Evolutionary conservation across 2,113 vertebrate species (phyloP), one percentile per base, ranked within the genome.

Genomic region (Dascyllus trimaculatus): DNA sequence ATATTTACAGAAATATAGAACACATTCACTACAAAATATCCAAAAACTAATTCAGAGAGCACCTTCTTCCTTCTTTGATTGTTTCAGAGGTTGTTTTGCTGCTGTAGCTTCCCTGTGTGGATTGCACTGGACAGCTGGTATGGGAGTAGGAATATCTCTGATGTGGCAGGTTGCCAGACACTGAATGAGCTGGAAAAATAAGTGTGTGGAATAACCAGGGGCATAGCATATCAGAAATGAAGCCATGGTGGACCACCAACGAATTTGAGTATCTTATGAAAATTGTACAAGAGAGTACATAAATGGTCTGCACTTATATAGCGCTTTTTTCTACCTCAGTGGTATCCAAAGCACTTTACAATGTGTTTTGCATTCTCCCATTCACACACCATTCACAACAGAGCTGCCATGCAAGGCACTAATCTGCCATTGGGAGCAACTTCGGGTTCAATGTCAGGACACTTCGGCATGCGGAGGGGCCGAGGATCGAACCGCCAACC

Each of bases 61-160:
- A 10, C 40, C 14, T 43, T 18, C 26, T 14, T 65, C 11, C 26
- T 14, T 65, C 11, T 59, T n/a, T 19, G 21, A 48, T 46, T 22
- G 25, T 52, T 53, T 61, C 11, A 51, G 63, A 24, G 22, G 51
- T 21, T 35, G 61, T 59, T 58, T 18, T 59, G 52, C 58, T 75
- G 58, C 64, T 73, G 24, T 51, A 2, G 9, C 54, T 62, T 21
- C 22, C 32, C 35, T 51, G 49, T 38, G 77, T 75, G 64, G 46
- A 40, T 63, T 67, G 21, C 25, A 65, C n/a, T 25, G 43, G 32
- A 71, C 84, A 82, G 71, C 71, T 79, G 67, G 51, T 77, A 21
- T 57, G 38, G 75, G 71, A 82, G 59, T 13, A 52, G 15, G 24
- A 66, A 58, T 46, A 52, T 70, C 61, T 71, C 48, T 54, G 15